Base-by-base conservation (phyloP, 2,797 vertebrate genomes). In the Parotocinclus haroldoi region DNA sequence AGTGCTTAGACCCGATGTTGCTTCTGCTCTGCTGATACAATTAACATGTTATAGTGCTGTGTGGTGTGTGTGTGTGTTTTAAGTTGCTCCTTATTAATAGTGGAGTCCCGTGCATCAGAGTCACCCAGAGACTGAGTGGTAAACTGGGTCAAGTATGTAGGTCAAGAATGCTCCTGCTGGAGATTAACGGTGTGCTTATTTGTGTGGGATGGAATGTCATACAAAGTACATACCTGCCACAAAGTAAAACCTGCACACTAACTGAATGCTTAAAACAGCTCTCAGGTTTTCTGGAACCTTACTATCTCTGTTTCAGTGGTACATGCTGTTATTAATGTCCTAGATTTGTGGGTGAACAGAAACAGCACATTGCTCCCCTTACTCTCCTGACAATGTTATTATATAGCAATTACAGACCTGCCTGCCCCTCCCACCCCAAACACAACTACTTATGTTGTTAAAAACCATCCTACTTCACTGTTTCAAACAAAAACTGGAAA, bases 61-160 rank as follows among this genome's bases (percentile, higher is more conserved):
- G 37, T 44, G 27, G 51, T 45, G 49, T 64, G 44, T 59, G 50
- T 58, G 42, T 51, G 55, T 57, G 17, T 38, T 53, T 17, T 37
- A 38, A 52, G 53, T 66, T 46, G 50, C 39, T 62, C 52, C 67
- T 42, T 61, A 50, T 62, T 67, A 66, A 67, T 55, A 58, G 37
- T 61, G 48, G 14, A 58, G 54, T 71, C 46, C 18, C 56, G 58
- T 61, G 59, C 69, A 62, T 42, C 27, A 52, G 73, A 61, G 60
- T 57, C 19, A 63, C 50, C 53, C 57, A 68, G 71, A 64, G 46
- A 76, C 10, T 49, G 50, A 63, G 60, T 37, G 39, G 54, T 50
- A 64, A 78, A 78, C 68, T 78, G 60, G 73, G 68, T 71, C 64
- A 17, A 70, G 52, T 51, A 76, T 76, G 64, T 76, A 68, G 71